A percentile compares a stretch with the other conserved stretches of the same genome.
Conservation (phyloP, 2,797 vertebrate genomes). For the Etheostoma nigrum region DNA sequence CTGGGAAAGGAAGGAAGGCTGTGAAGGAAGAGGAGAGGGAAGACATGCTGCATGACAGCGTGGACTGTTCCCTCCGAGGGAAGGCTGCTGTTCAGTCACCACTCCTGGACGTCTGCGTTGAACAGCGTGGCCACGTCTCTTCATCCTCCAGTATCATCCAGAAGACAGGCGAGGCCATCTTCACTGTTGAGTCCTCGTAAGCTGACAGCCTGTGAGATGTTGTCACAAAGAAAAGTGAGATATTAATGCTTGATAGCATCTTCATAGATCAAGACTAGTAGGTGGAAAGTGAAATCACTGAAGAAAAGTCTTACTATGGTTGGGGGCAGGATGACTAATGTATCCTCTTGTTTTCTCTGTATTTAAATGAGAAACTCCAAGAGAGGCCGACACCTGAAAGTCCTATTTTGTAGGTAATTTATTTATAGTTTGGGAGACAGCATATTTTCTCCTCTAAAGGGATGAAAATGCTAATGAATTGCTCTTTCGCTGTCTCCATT, state of each 20-base stretch:
- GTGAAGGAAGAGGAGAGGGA: slow-evolving; percentile 42
- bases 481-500: slow-evolving; percentile 19
- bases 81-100: slow-evolving; percentile 45
- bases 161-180: slow-evolving; percentile 64
- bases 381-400: slow-evolving; percentile 31
- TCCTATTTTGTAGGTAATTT: slow-evolving; percentile 35
- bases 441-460: slow-evolving; percentile 27
- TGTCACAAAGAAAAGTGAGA: slow-evolving; percentile 17
- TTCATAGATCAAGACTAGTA: slow-evolving; percentile 49
- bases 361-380: slow-evolving; percentile 18
- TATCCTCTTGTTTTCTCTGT: slow-evolving; percentile 29
- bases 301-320: slow-evolving; percentile 50
- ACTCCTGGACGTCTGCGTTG: slow-evolving; percentile 33
- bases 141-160: slow-evolving; percentile 36
- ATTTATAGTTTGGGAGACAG: slow-evolving; percentile 30
- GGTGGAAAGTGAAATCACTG: slow-evolving; percentile 60
- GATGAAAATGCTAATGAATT: slow-evolving; percentile 27
- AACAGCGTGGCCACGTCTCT: slow-evolving; percentile 31
- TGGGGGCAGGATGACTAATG: slow-evolving; percentile 2
- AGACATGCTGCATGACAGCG: slow-evolving; percentile 70
- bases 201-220: slow-evolving; percentile 11
- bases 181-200: slow-evolving; percentile 77
- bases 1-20: slow-evolving; percentile 23
- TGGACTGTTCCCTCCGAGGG: slow-evolving; percentile 65
- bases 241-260: slow-evolving; percentile 18